A percentile compares a stretch with the other conserved stretches of the same genome.
phyloP scores from a whole-genome alignment of 2,888 invertebrate genomes.

The Synanthedon formicaeformis region DNA sequence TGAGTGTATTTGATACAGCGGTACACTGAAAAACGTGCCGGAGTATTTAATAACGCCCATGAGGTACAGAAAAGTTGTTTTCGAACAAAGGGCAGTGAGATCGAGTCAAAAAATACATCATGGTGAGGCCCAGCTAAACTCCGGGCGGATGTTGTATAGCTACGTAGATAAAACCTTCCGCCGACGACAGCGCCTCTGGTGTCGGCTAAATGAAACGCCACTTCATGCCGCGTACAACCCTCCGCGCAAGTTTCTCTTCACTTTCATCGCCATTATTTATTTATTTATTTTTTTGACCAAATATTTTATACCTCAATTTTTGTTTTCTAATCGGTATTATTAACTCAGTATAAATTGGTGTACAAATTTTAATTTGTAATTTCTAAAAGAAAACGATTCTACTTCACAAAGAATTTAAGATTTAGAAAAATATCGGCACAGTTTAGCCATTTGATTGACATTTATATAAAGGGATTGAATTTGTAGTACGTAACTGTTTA shows the following conservation, averaged over 20 bases:
- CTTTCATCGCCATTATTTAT: too few relatives aligned
- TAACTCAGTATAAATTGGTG: not conserved
- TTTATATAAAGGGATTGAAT: too few relatives aligned
- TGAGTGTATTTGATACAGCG: conserved; percentile 6
- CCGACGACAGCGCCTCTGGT: conserved; percentile 57
- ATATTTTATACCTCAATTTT: not conserved
- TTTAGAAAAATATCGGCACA: too few relatives aligned
- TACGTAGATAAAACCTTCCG: conserved; percentile 72
- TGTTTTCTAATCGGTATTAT: not conserved
- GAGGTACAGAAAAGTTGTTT: conserved; percentile 59
- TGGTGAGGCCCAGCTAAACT: conserved; percentile 43
- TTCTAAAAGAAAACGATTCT: too few relatives aligned
- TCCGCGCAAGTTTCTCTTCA: conserved; percentile 33
- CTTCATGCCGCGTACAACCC: conserved; percentile 61
- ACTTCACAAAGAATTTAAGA: too few relatives aligned
- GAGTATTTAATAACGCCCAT: conserved; percentile 33
- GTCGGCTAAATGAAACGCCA: conserved; percentile 45
- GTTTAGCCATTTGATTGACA: too few relatives aligned
- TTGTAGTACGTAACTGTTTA: too few relatives aligned
- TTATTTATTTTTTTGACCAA: too few relatives aligned
- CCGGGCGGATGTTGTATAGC: conserved; percentile 66
- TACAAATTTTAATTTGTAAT: too few relatives aligned
- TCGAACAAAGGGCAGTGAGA: conserved; percentile 52
- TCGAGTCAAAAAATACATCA: conserved; percentile 55
- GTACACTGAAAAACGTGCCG: conserved; percentile 40